phyloP scores from a whole-genome alignment of 1,140 invertebrate genomes.

The Agrypnia vestita region DNA sequence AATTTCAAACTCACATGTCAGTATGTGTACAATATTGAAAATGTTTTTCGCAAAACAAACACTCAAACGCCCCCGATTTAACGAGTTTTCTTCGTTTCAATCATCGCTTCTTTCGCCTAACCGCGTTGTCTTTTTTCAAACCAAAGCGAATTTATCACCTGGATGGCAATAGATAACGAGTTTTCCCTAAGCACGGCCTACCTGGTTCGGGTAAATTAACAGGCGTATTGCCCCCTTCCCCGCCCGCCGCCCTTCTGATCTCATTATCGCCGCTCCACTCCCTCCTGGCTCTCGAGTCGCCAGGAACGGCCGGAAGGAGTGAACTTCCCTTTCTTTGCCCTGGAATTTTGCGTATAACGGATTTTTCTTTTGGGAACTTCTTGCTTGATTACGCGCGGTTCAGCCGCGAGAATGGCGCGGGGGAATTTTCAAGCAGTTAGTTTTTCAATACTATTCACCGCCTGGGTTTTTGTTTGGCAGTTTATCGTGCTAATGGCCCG shows the following conservation, averaged over 20 bases:
- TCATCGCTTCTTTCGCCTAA: constrained; percentile 17
- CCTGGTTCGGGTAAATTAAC: constrained; percentile 51
- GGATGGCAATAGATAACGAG: constrained; percentile 47
- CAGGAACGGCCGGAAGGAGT: constrained; percentile 15
- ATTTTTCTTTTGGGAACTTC: constrained; percentile 28
- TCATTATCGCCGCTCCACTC: constrained; percentile 4
- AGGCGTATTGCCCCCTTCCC: constrained; percentile 36
- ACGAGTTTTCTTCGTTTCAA: constrained; percentile 20
- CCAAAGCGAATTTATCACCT: constrained; percentile 48
- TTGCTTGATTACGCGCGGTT: constrained; percentile 12
- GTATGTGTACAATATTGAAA: no score
- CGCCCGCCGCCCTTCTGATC: neutral
- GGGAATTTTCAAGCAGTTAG: constrained; percentile 20
- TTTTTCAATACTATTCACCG: constrained; percentile 6
- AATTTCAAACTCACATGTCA: no score
- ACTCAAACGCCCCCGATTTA: constrained; percentile 10
- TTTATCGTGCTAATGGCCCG: constrained; percentile 29
- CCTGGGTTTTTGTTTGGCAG: neutral
- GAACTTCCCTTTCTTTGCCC: constrained; percentile 13
- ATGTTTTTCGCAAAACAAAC: no score
- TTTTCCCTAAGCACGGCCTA: constrained; percentile 41
- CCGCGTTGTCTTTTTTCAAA: constrained; percentile 41
- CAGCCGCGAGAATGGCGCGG: neutral
- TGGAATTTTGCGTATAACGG: constrained; percentile 36
- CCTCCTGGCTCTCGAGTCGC: neutral